phyloP scores from a whole-genome alignment of 2,888 invertebrate species.

The Rutpela maculata region DNA sequence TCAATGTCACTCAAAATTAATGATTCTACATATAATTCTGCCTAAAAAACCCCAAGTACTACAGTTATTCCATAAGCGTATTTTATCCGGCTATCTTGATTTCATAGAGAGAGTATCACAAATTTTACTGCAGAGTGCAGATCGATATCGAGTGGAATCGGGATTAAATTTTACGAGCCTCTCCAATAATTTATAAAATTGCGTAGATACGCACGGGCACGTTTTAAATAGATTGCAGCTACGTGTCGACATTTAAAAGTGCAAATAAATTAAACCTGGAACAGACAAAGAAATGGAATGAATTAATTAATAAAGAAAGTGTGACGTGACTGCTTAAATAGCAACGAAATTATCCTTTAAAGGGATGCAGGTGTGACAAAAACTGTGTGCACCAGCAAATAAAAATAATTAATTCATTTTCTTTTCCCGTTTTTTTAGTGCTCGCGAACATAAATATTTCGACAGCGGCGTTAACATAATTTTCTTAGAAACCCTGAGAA shows the following conservation, averaged over 20 bases:
- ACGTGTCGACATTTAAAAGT: slow-evolving; percentile 59
- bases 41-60: background rate
- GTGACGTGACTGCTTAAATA: slow-evolving; percentile 56
- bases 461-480: slow-evolving; percentile 1
- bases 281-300: slow-evolving; percentile 54
- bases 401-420: slow-evolving; percentile 34
- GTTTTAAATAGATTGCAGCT: slow-evolving; percentile 53
- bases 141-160: slow-evolving; percentile 51
- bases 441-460: slow-evolving; percentile 1
- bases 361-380: slow-evolving; percentile 47
- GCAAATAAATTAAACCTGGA: slow-evolving; percentile 57
- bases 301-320: slow-evolving; percentile 55
- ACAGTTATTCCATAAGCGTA: background rate
- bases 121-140: slow-evolving; percentile 47
- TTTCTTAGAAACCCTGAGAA: background rate
- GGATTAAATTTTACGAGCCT: slow-evolving; percentile 52
- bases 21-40: background rate
- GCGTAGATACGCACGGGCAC: slow-evolving; percentile 58
- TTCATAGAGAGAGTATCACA: slow-evolving; percentile 33
- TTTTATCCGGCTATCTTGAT: slow-evolving; percentile 11
- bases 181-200: slow-evolving; percentile 56
- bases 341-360: slow-evolving; percentile 49
- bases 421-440: slow-evolving; percentile 20
- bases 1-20: background rate
- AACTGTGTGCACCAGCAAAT: slow-evolving; percentile 31